These are phyloP conservation scores for Lepetodrilus schrolli DNA, from an alignment of 2,888 invertebrate genomes.

Conservation along the genomic window DNA sequence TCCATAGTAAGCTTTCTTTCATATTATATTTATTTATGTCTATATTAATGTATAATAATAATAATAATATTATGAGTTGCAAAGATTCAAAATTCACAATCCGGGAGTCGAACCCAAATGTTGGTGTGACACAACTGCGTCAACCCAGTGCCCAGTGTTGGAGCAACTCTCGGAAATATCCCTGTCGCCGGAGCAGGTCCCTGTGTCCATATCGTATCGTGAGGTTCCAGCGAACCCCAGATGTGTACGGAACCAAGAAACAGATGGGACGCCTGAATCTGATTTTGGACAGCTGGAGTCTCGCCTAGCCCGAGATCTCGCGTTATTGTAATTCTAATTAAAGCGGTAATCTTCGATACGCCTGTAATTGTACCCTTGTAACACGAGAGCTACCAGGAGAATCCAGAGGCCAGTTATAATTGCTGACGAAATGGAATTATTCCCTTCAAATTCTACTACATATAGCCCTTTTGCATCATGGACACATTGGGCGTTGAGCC, in stretches of 20 bases:
- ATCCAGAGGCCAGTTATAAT: slow-evolving; percentile 29
- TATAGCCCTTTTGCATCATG: slow-evolving; percentile 8
- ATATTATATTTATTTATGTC: no score
- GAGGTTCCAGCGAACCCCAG: slow-evolving; percentile 1
- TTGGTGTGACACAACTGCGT: no score
- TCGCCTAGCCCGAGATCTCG: slow-evolving; percentile 35
- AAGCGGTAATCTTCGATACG: slow-evolving; percentile 47
- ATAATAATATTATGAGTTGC: no score
- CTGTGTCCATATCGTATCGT: no score
- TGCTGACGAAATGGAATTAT: slow-evolving; percentile 33
- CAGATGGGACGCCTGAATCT: slow-evolving; percentile 47
- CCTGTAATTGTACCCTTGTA: slow-evolving; percentile 45
- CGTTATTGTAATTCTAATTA: slow-evolving; percentile 51
- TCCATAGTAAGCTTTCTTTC: no score
- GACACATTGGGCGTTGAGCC: not conserved
- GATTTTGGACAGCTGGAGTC: slow-evolving; percentile 45
- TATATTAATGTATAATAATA: no score
- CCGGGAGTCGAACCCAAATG: no score
- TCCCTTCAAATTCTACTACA: slow-evolving; percentile 29
- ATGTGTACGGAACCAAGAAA: slow-evolving; percentile 23
- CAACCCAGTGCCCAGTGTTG: no score
- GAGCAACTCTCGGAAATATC: no score
- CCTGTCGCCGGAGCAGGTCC: no score
- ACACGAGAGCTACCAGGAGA: slow-evolving; percentile 32
- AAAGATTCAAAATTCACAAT: no score